Base-by-base conservation (phyloP, 2,113 vertebrate genomes). In the Podilymbus podiceps region DNA sequence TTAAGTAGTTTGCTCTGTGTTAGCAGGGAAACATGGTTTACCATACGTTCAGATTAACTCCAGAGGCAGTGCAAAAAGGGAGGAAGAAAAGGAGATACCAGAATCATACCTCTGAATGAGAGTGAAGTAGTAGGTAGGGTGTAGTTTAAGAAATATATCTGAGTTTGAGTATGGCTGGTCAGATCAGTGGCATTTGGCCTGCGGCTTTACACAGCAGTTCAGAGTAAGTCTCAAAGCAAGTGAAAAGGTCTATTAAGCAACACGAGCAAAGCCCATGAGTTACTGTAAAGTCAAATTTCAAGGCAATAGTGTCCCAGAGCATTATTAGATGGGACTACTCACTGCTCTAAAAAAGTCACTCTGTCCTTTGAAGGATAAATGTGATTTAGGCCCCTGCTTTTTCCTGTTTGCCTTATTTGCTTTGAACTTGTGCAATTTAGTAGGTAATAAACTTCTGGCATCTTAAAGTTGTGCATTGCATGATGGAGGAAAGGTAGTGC, bases 291-390 rank as follows among this genome's bases (percentile, higher is more conserved):
- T 68, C 47, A 50, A 25, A 59, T 82, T 38, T 93, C 74, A 85
- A 88, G 62, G 40, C 24, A 75, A 7, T n/a, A 15, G n/a, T 78
- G n/a, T 71, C 71, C 88, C n/a, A 31, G 17, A 59, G 22, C 24
- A 62, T 46, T 89, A 42, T 71, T 53, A 63, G 60, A 53, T 58
- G 20, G 66, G 44, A 31, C 13, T 78, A 46, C 44, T 74, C 77
- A n/a, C 68, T 92, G 71, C 71, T 96, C 74, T 24, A 85, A 49
- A 83, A 88, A 67, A 92, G 55, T 82, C 85, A 93, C 22, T 81
- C 46, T 47, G 46, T 22, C n/a, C 31, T 90, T 95, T 92, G 83
- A 82, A 90, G 49, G 49, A 72, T 68, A 90, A 76, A 73, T 64
- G 44, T 55, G 56, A 76, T 92, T 75, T 88, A 64, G 56, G 52